Evolutionary conservation across 2,888 invertebrate genomes (phyloP).

Genomic region (Drosophila emarginata): DNA sequence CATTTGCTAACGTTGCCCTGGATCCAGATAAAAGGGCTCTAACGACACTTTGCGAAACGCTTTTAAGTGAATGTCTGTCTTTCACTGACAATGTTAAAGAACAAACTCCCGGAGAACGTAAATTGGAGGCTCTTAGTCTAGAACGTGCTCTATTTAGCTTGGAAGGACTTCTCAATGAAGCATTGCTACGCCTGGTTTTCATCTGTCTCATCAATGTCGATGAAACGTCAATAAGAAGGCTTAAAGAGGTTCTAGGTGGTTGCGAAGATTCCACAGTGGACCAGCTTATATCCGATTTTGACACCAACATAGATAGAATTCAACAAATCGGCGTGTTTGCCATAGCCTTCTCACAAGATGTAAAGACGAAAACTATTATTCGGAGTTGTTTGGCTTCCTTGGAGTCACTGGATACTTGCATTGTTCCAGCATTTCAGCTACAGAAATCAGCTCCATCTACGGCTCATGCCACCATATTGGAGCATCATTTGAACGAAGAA

Average conservation of each 20-base stretch:
- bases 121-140: conserved; percentile 76
- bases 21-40: conserved; percentile 77
- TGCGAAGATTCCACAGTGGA: conserved; percentile 30
- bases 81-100: conserved; percentile 74
- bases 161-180: conserved; percentile 79
- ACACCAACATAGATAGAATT: conserved; percentile 79
- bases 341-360: conserved; percentile 75
- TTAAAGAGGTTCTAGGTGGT: conserved; percentile 58
- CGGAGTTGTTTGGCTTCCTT: conserved; percentile 80
- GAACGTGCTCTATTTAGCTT: conserved; percentile 77
- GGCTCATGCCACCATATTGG: conserved; percentile 73
- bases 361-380: conserved; percentile 77
- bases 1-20: conserved; percentile 80
- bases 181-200: conserved; percentile 75
- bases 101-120: conserved; percentile 66
- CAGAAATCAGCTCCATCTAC: conserved; percentile 27
- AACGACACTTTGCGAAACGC: conserved; percentile 75
- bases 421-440: conserved; percentile 78
- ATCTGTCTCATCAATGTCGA: conserved; percentile 70
- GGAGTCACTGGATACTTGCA: conserved; percentile 78
- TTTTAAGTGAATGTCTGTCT: conserved; percentile 72
- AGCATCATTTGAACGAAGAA: conserved; percentile 80
- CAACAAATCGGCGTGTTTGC: conserved; percentile 81
- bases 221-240: conserved; percentile 64
- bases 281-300: conserved; percentile 77